Evolutionary conservation across 2,888 invertebrate species (phyloP), one percentile per base, ranked within the genome.

Genomic region (Parochlus steinenii): DNA sequence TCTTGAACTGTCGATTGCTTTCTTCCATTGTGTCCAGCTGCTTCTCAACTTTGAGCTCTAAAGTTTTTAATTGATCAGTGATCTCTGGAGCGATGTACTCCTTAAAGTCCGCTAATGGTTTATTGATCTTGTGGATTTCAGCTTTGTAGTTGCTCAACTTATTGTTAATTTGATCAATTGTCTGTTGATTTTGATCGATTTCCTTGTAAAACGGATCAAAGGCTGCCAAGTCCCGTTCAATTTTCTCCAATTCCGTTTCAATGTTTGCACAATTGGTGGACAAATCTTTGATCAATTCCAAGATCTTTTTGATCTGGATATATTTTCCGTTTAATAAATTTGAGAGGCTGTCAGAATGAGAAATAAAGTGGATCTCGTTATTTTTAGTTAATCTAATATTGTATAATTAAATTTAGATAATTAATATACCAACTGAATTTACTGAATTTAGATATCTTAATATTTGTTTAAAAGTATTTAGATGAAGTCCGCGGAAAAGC

Each of bases 1-100:
- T 74, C 55, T 85, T 83, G 61, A 81, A 79, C 55, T 86, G 85
- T 53, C 81, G 70, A 50, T 79, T 76, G 56, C 85, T 85, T 51
- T 83, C 82, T 51, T 86, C 87, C 80, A 89, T 81, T 32, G 72
- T 71, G 47, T 74, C 75, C 34, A 71, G 67, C 37, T 83, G 65
- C 42, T 76, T 72, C 58, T 90, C 89, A 31, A 79, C 71, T 37
- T 80, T 65, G 45, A 89, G 61, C 59, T 89, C 89, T 49, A 89
- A 64, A 42, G 77, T 71, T 32, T 82, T 83, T 45, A 87, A 63
- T 61, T 82, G 74, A 58, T 82, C 79, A 41, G 70, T 69, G 43
- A 83, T 67, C 65, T 86, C 85, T 43, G 75, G 74, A 40, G 86
- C 23, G n/a, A 36, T 24, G 20, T 18, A 36, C 24, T 36, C 36